Conservation (phyloP, 2,113 vertebrate genomes). For the Amphiprion ocellaris region DNA sequence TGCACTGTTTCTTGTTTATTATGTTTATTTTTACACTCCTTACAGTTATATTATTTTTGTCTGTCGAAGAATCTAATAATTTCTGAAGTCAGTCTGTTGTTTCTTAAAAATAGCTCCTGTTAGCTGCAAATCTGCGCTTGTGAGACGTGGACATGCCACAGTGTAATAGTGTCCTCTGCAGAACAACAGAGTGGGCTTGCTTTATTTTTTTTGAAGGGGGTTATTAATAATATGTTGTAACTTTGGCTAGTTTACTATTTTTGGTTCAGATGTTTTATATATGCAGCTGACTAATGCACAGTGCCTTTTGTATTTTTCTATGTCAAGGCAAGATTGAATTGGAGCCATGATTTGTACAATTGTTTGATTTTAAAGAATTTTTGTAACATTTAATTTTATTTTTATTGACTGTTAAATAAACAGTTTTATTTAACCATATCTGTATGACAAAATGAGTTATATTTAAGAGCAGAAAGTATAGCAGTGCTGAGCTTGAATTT, state of each 20-base stretch:
- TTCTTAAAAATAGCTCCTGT: slow-evolving; percentile 24
- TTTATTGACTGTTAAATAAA: slow-evolving; percentile 85
- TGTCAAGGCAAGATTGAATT: slow-evolving; percentile 66
- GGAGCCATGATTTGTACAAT: slow-evolving; percentile 80
- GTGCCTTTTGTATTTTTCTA: slow-evolving; percentile 89
- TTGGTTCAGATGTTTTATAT: slow-evolving; percentile 70
- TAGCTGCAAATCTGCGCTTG: slow-evolving; percentile 25
- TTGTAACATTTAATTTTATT: slow-evolving; percentile 81
- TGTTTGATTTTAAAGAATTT: slow-evolving; percentile 75
- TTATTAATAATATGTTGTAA: slow-evolving; percentile 32
- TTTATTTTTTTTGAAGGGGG: background rate
- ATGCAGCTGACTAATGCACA: slow-evolving; percentile 70
- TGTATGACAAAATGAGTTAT: background rate
- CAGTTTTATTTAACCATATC: slow-evolving; percentile 75
- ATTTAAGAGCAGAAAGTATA: background rate
- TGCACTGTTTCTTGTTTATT: slow-evolving; percentile 41
- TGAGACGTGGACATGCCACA: background rate
- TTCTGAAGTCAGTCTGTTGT: background rate
- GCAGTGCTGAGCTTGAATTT: background rate
- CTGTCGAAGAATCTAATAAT: slow-evolving; percentile 2
- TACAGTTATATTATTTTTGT: slow-evolving; percentile 8
- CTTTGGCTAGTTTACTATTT: slow-evolving; percentile 50
- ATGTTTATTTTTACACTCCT: slow-evolving; percentile 41
- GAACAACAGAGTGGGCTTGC: slow-evolving; percentile 12
- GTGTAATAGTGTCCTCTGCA: slow-evolving; percentile 26